phyloP scores from a whole-genome alignment of 2,113 vertebrate genomes.

The Chloropsis cyanopogon region DNA sequence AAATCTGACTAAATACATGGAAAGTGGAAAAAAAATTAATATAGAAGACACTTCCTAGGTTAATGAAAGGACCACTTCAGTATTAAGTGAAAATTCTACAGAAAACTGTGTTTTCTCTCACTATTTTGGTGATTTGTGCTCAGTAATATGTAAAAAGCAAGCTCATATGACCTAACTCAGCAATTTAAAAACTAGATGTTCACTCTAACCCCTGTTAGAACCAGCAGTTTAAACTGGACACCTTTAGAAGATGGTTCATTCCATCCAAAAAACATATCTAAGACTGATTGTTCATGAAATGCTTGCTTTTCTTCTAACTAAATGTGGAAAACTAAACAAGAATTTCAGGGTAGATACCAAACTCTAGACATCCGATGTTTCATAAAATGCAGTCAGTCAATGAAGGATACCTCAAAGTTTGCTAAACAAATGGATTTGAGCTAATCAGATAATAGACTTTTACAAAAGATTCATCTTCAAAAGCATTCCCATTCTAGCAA shows the following conservation, averaged over 20 bases:
- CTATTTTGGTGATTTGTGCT: background rate
- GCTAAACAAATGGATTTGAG: background rate
- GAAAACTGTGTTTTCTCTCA: background rate
- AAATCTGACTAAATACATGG: background rate
- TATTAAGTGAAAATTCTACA: background rate
- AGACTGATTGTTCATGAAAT: background rate
- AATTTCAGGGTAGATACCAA: background rate
- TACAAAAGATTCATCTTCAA: background rate
- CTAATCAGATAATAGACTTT: background rate
- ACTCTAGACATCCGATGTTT: background rate
- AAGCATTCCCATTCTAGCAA: background rate
- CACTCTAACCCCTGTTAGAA: background rate
- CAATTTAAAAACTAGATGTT: background rate
- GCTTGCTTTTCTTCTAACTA: background rate
- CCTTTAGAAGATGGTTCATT: background rate
- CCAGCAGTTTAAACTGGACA: background rate
- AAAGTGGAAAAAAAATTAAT: background rate
- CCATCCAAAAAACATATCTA: background rate
- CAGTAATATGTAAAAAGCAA: background rate
- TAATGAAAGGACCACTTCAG: background rate
- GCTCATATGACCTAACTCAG: fast-evolving
- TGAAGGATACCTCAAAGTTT: background rate
- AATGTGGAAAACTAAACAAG: background rate
- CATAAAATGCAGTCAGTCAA: background rate
- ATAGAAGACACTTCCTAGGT: background rate